phyloP scores from a whole-genome alignment of 2,888 invertebrate species.

The Scaptomyza reducta region DNA sequence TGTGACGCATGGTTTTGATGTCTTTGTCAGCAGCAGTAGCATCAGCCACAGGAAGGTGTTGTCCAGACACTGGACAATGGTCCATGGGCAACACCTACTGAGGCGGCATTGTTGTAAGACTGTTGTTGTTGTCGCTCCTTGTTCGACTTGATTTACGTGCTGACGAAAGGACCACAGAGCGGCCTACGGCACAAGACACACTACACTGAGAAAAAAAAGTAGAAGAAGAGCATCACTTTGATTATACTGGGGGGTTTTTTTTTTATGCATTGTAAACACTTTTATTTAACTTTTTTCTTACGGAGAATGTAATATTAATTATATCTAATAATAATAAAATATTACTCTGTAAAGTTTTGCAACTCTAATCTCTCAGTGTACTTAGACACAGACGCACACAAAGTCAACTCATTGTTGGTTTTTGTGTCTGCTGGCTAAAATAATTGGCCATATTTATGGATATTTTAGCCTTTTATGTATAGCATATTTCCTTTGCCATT shows the following conservation, averaged over 20 bases:
- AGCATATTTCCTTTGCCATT: conserved; percentile 71
- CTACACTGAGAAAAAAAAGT: neutral
- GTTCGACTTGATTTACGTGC: conserved; percentile 79
- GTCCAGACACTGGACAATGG: conserved; percentile 38
- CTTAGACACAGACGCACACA: neutral
- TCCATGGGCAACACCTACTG: conserved; percentile 68
- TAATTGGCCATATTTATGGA: conserved; percentile 82
- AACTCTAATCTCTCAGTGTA: conserved; percentile 9
- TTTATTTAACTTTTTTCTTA: too few relatives aligned
- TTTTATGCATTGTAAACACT: too few relatives aligned
- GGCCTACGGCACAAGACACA: conserved; percentile 36
- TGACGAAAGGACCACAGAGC: conserved; percentile 74
- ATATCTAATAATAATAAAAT: too few relatives aligned
- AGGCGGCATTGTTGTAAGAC: conserved; percentile 41
- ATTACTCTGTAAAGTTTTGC: too few relatives aligned
- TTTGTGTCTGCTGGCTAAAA: conserved; percentile 55
- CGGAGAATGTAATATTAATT: too few relatives aligned
- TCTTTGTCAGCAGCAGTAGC: conserved; percentile 59
- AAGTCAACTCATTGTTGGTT: conserved; percentile 16
- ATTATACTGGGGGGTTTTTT: too few relatives aligned
- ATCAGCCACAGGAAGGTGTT: conserved; percentile 57
- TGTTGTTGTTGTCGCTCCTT: conserved; percentile 19
- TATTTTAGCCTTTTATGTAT: conserved; percentile 79
- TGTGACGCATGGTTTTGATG: conserved; percentile 57
- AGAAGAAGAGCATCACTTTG: neutral